Percentiles rank a stretch among this genome's conserved stretches.
phyloP scores from a whole-genome alignment of 2,888 invertebrate species.

The Synanthedon andrenaeformis region DNA sequence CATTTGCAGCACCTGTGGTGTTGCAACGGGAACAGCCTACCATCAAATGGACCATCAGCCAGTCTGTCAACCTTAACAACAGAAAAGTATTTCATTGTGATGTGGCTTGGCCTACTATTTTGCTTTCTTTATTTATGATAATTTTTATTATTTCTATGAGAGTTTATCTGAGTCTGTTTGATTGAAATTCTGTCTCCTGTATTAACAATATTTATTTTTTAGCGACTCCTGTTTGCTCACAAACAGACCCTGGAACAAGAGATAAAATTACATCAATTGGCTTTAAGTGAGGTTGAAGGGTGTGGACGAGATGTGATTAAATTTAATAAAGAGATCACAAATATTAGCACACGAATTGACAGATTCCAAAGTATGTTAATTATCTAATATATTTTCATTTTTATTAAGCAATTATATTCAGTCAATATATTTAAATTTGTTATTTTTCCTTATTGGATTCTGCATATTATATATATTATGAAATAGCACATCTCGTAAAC shows the following conservation, averaged over 20 bases:
- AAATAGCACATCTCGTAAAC: no score
- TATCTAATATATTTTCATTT: background rate
- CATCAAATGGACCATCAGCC: no score
- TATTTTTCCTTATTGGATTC: background rate
- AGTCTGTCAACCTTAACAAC: no score
- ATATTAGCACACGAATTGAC: conserved; percentile 45
- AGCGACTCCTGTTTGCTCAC: conserved; percentile 76
- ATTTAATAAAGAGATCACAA: conserved; percentile 56
- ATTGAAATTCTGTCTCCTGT: background rate
- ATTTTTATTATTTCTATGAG: background rate
- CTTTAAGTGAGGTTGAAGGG: conserved; percentile 50
- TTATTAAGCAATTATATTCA: no score
- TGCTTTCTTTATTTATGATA: background rate
- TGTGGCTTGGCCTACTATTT: no score
- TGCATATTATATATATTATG: background rate
- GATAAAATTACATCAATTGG: conserved; percentile 69
- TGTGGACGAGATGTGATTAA: conserved; percentile 56
- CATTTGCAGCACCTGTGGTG: no score
- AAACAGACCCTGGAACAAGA: conserved; percentile 78
- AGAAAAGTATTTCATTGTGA: no score
- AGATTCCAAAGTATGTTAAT: conserved; percentile 37
- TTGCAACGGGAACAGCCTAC: no score
- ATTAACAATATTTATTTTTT: conserved; percentile 13
- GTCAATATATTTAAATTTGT: no score
- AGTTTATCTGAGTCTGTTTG: background rate